Base-by-base conservation (phyloP, 2,113 vertebrate species). In the Pongo pygmaeus region DNA sequence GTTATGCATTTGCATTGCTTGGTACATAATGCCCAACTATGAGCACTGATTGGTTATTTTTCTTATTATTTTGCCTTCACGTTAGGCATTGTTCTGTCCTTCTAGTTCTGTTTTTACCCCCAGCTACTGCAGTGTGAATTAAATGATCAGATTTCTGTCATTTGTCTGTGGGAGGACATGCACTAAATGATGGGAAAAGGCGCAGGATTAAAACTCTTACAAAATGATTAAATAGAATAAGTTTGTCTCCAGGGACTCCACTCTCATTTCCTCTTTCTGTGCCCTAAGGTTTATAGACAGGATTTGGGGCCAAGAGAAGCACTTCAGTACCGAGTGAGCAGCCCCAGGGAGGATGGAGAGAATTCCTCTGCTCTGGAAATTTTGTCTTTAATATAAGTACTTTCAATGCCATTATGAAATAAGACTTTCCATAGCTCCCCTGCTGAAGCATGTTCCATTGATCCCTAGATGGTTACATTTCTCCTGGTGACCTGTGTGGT, bases 361-460 rank as follows among this genome's bases (percentile, higher is more conserved):
- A 86, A 94, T 81, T 80, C 67, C 88, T 95, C 75, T 50, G 43
- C 27, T 64, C 27, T 64, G 61, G 70, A 67, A 85, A 48, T 30
- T 10, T 75, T 89, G 79, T 89, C 83, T 96, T 97, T 96, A 72
- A 9, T 89, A 9, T 46, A 87, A 83, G 16, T 90, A 61, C 30
- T 84, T 96, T 96, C 89, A 84, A 50, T 22, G 4, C 38, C 46
- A n/a, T 81, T 64, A 61, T 80, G 93, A 46, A 89, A 46, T 92
- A 95, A 92, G 93, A 87, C 43, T 97, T 97, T 96, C 97, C 78
- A 30, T 57, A 10, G 55, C 89, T 91, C 43, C 89, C 52, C 23
- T 93, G 64, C 67, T 64, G 74, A 77, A 93, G 80, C 72, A 1
- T 52, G 55, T 87, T 85, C 84, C 38, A 16, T 27, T 30, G n/a